Evolutionary conservation across 2,888 invertebrate species (phyloP).

Genomic region (Rhagium mordax): DNA sequence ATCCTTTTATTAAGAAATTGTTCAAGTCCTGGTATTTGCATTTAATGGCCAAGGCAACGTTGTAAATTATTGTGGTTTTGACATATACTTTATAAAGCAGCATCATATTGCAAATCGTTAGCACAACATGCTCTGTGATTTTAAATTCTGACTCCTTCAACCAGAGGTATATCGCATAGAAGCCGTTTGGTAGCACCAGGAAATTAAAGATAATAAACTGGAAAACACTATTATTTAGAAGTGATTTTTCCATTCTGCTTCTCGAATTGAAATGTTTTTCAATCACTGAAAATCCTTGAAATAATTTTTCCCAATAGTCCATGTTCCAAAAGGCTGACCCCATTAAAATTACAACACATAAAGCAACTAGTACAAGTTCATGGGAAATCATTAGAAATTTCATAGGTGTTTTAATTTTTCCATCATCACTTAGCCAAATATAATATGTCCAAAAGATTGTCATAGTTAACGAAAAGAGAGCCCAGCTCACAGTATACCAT

Average conservation of each 20-base stretch:
- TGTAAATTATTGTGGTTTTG: neutral
- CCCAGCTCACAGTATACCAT: neutral
- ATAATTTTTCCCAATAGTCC: neutral
- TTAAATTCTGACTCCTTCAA: neutral
- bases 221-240: neutral
- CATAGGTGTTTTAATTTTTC: neutral
- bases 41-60: neutral
- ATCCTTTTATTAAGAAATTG: neutral
- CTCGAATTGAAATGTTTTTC: neutral
- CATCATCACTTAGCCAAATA: neutral
- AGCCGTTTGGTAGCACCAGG: neutral
- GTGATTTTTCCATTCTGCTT: neutral
- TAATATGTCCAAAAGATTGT: neutral
- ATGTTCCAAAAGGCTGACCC: slow-evolving; percentile 1
- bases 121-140: neutral
- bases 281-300: neutral
- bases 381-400: neutral
- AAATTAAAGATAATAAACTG: neutral
- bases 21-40: neutral
- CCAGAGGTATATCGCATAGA: neutral
- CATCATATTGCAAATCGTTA: neutral
- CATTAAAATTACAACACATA: neutral
- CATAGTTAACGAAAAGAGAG: no score
- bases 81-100: neutral
- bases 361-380: neutral